Base-by-base conservation (phyloP, 2,797 vertebrate species). In the Brachyrhaphis roseni region DNA sequence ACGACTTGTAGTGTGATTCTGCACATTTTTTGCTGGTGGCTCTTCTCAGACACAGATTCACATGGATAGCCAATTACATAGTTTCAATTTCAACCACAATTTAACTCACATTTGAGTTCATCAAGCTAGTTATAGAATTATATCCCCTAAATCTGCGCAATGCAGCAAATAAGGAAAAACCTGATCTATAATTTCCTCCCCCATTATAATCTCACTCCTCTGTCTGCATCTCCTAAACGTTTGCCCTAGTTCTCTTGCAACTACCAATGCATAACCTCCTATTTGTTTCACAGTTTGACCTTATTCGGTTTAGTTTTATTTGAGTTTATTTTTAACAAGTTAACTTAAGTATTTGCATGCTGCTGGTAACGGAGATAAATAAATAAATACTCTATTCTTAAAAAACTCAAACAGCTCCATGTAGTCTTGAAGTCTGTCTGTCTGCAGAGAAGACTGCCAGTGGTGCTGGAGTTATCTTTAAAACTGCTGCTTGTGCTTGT, bases 401-500 rank as follows among this genome's bases (percentile, higher is more conserved):
- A 34, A 11, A 26, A 23, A 47, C 16, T 66, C 43, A 16, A 16
- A 45, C 5, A 16, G 41, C 57, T 75, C 39, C 41, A 28, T 28
- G 41, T 23, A n/a, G 75, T 11, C 31, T 46, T 47, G 59, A 49
- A 66, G 28, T 49, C 45, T 16, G 31, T 66, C 75, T 47, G 28
- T 49, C 59, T 66, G 75, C 43, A 36, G 62, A n/a, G 53, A 75
- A 39, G 59, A 47, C 45, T 66, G 45, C 12, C 49, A n/a, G 39
- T 7, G 7, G 16, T 57, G 39, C 66, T 72, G 77, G 39, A 34
- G 41, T 43, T 45, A 53, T 55, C 20, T 36, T 31, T 34, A 66
- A 68, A 76, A 68, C 46, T 51, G 31, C 62, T 68, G 62, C 46
- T 49, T 77, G 31, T 51, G 46, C 31, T 77, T 77, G 45, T 68